Evolutionary conservation across 2,113 vertebrate genomes (phyloP).

Genomic region (Felis chaus): DNA sequence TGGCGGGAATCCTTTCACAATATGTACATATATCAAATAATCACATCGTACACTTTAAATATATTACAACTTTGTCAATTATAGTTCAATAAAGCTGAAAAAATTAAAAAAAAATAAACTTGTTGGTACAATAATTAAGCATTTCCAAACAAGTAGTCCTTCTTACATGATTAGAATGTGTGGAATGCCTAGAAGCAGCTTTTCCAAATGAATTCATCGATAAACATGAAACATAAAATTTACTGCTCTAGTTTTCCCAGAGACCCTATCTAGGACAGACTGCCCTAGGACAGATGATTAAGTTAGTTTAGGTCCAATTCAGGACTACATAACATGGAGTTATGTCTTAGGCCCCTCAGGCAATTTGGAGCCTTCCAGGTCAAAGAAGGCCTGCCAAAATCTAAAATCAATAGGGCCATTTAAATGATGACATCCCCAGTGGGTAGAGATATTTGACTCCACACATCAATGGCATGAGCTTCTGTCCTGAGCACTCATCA

Average conservation of each 20-base stretch:
- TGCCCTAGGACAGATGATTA: background rate
- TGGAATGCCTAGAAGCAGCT: background rate
- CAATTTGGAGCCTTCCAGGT: slow-evolving; percentile 20
- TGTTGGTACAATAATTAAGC: background rate
- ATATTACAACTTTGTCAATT: background rate
- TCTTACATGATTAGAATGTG: background rate
- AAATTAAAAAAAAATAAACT: background rate
- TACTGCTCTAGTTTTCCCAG: background rate
- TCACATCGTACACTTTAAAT: background rate
- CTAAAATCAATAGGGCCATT: slow-evolving; percentile 69
- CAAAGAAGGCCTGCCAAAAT: slow-evolving; percentile 53
- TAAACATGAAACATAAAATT: slow-evolving; percentile 45
- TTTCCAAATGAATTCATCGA: slow-evolving; percentile 50
- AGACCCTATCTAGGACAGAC: background rate
- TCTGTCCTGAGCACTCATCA: slow-evolving; percentile 44
- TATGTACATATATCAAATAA: background rate
- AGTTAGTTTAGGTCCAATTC: slow-evolving; percentile 24
- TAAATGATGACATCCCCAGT: slow-evolving; percentile 61
- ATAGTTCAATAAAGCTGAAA: background rate
- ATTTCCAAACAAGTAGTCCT: background rate
- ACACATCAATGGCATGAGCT: slow-evolving; percentile 52
- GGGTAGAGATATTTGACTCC: slow-evolving; percentile 60
- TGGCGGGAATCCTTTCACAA: background rate
- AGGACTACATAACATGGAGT: slow-evolving; percentile 16
- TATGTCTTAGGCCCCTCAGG: slow-evolving; percentile 43